Base-by-base conservation (phyloP, 30 jellyfish, hydroid and myxozoan genomes). In the Cassiopea xamachana region DNA sequence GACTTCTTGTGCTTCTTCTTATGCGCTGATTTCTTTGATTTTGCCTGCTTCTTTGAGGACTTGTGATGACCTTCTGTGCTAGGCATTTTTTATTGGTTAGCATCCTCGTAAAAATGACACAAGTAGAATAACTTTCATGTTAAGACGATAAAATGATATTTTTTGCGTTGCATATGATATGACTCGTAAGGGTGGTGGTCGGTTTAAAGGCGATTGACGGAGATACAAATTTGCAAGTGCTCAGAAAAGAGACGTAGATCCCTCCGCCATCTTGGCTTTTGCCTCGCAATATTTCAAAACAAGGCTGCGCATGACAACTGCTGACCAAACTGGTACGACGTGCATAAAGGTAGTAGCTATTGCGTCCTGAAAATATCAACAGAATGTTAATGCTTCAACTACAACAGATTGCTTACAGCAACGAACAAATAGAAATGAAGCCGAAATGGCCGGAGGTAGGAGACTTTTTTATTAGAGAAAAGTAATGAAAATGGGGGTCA, bases 31-130 rank as follows among this genome's bases (percentile, higher is more conserved):
- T 91, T 84, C 89, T 68, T 78, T 27, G 85, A 19, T 80, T 83
- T 84, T 17, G 78, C 77, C 75, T 71, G 83, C 77, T 83, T 83
- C 91, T 83, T 83, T 71, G 97, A 81, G 17, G 81, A 45, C 68
- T 90, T 81, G 77, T 82, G 91, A 81, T 90, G 97, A 87, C 90
- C 90, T 75, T 90, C 97, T 58, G 97, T 79, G 82, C 97, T 90
- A 81, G 97, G 97, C 97, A 90, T 90, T 78, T 81, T 90, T 80
- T 90, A 47, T 81, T 90, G 97, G 97, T 90, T 90, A 73, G 77
- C 97, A 90, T 90, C 97, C 92, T 90, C 94, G 94, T 55, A 87
- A 87, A 73, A 76, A 87, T 69, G 64, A 49, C 58, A 16, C 80
- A 69, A 48, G 68, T 45, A 17, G 72, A 49, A 43, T 75, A 48